phyloP scores from a whole-genome alignment of 2,113 vertebrate genomes.

The Microtus oregoni region DNA sequence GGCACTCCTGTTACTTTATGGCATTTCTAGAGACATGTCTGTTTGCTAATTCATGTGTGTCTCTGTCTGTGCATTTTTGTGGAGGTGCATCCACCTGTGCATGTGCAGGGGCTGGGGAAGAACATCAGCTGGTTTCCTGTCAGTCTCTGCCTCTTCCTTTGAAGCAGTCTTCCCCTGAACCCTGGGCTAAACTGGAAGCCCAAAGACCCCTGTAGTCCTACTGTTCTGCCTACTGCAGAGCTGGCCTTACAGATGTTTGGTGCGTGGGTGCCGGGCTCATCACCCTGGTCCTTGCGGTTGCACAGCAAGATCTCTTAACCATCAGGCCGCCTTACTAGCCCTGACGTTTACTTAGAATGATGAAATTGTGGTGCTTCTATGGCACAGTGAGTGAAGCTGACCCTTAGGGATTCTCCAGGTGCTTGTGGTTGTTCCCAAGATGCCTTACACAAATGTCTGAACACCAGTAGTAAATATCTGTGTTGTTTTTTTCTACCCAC shows the following conservation, averaged over 20 bases:
- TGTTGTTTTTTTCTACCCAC: neutral
- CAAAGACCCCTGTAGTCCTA: no score
- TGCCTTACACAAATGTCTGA: neutral
- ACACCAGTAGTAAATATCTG: neutral
- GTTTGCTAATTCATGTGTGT: neutral
- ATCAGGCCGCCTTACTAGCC: neutral
- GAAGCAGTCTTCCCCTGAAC: neutral
- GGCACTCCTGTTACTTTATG: neutral
- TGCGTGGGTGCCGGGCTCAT: neutral
- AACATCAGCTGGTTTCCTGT: neutral
- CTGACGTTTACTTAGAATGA: neutral
- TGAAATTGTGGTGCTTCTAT: neutral
- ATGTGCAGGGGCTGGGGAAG: no score
- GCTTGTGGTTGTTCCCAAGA: neutral
- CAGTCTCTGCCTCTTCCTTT: neutral
- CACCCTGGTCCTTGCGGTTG: neutral
- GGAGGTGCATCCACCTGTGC: rapidly evolving
- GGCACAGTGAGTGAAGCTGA: neutral
- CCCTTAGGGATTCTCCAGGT: neutral
- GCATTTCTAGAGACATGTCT: neutral
- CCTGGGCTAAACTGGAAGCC: neutral
- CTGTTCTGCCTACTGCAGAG: neutral
- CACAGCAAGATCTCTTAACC: neutral
- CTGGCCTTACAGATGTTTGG: neutral
- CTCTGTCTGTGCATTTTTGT: neutral